A percentile compares a stretch with the other conserved stretches of the same genome.
phyloP scores from a whole-genome alignment of 1,140 invertebrate genomes.

The Apis mellifera region Amel_HAv3.1 CM009934.2:11033501-11034000 shows the following conservation, averaged over 20 bases:
- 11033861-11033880: neutral
- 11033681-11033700: constrained; percentile 7
- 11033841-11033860: neutral
- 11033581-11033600: too few relatives aligned
- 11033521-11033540: neutral
- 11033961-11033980: neutral
- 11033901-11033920: too few relatives aligned
- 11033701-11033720: constrained; percentile 16
- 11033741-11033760: neutral
- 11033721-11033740: constrained; percentile 11
- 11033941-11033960: too few relatives aligned
- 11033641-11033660: constrained; percentile 26
- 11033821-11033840: neutral
- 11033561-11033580: neutral
- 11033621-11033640: neutral
- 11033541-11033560: neutral
- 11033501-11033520: neutral
- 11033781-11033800: neutral
- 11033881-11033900: neutral
- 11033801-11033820: neutral
- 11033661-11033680: constrained; percentile 12
- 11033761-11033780: constrained; percentile 16
- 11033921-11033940: too few relatives aligned
- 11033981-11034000: neutral
- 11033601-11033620: neutral